phyloP scores from a whole-genome alignment of 2,797 vertebrate genomes.

The Aselliscus stoliczkanus region DNA sequence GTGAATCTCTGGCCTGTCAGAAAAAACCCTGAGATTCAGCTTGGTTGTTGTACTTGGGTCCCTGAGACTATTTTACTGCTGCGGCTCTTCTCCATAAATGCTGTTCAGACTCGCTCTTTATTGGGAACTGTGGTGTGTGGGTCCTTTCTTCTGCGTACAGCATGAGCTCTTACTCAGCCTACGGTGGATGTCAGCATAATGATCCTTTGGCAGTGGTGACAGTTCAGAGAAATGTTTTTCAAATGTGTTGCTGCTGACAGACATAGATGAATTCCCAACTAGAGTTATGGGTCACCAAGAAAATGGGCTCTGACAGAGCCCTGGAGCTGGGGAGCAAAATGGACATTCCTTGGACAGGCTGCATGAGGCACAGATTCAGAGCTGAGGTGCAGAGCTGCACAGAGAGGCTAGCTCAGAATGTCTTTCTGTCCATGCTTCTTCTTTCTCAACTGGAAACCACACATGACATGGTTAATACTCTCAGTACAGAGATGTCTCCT shows the following conservation, averaged over 20 bases:
- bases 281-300: slow-evolving; percentile 41
- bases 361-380: background rate
- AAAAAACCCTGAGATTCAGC: slow-evolving; percentile 20
- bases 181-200: slow-evolving; percentile 19
- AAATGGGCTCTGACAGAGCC: background rate
- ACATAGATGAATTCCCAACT: slow-evolving; percentile 44
- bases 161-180: background rate
- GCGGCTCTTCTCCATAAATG: background rate
- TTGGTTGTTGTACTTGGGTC: background rate
- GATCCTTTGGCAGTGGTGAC: slow-evolving; percentile 39
- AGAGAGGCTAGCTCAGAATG: background rate
- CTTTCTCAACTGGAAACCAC: background rate
- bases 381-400: background rate
- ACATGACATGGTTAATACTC: background rate
- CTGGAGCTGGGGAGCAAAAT: background rate
- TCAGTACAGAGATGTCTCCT: background rate
- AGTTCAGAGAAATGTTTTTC: slow-evolving; percentile 59
- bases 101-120: slow-evolving; percentile 31
- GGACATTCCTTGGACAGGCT: background rate
- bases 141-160: slow-evolving; percentile 34
- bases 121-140: slow-evolving; percentile 29
- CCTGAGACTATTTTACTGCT: slow-evolving; percentile 39
- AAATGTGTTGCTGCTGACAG: slow-evolving; percentile 46
- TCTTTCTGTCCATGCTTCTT: background rate
- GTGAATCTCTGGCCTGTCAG: slow-evolving; percentile 31